A percentile compares a stretch with the other conserved stretches of the same genome.
These are phyloP conservation scores for Xylophagus ater DNA, from an alignment of 2,888 invertebrate species.

Conservation along the genomic window DNA sequence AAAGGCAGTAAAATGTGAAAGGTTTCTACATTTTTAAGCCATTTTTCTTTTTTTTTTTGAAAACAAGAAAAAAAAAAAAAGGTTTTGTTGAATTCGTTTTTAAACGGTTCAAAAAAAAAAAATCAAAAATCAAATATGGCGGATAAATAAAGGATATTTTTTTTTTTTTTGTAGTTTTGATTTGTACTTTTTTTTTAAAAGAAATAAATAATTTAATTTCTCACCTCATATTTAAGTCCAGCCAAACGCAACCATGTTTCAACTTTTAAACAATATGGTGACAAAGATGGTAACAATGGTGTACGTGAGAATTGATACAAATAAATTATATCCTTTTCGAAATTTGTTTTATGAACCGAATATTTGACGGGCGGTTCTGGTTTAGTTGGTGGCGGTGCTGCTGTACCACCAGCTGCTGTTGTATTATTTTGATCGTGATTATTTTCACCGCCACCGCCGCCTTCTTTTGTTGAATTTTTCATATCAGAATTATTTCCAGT, in stretches of 20 bases:
- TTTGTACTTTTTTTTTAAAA: too few relatives aligned
- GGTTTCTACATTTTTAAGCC: too few relatives aligned
- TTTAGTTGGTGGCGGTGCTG: conserved; percentile 42
- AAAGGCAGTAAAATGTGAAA: too few relatives aligned
- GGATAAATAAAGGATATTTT: conserved; percentile 6
- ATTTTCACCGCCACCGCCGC: conserved; percentile 36
- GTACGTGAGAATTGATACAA: conserved; percentile 89
- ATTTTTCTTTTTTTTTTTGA: too few relatives aligned
- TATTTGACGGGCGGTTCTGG: conserved; percentile 62
- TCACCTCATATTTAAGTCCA: conserved; percentile 89
- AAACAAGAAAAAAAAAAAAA: too few relatives aligned
- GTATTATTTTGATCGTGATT: conserved; percentile 40
- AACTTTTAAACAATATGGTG: conserved; percentile 89
- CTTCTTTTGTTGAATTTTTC: conserved; percentile 13
- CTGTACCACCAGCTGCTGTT: conserved; percentile 22
- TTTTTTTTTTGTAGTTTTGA: conserved; percentile 3
- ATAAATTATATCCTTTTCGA: conserved; percentile 86
- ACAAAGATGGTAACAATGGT: conserved; percentile 78
- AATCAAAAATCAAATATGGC: conserved; percentile 10
- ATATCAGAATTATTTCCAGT: conserved; percentile 23
- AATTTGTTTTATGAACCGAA: conserved; percentile 76
- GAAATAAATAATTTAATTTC: conserved; percentile 27
- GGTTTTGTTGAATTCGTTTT: too few relatives aligned
- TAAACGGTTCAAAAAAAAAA: too few relatives aligned
- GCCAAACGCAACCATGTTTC: conserved; percentile 91